phyloP scores from a whole-genome alignment of 2,113 vertebrate species.

The Theristicus caerulescens region DNA sequence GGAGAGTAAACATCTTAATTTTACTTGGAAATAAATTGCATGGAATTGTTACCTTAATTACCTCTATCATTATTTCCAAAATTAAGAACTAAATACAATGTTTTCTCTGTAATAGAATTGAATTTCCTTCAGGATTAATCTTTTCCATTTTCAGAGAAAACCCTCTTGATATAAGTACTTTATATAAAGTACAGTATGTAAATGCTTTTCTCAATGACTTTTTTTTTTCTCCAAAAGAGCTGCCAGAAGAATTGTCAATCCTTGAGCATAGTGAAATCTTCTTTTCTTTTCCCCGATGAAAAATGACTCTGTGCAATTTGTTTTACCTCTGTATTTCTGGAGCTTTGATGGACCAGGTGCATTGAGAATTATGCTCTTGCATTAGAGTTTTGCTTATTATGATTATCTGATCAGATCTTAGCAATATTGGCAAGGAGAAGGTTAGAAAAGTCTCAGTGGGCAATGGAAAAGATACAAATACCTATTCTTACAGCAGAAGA shows the following conservation, averaged over 20 bases:
- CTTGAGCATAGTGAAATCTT: neutral
- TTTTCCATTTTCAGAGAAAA: constrained; percentile 6
- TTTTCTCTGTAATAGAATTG: constrained; percentile 10
- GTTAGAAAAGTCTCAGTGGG: neutral
- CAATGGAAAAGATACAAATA: neutral
- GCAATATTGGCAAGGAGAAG: neutral
- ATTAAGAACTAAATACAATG: neutral
- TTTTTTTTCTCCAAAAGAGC: neutral
- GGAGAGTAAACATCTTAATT: constrained; percentile 3
- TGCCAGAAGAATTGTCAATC: neutral
- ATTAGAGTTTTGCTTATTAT: neutral
- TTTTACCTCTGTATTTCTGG: neutral
- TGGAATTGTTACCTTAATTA: constrained; percentile 24
- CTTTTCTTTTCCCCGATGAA: neutral
- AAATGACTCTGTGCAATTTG: neutral
- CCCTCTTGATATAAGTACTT: neutral
- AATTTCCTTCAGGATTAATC: constrained; percentile 1
- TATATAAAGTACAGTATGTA: neutral
- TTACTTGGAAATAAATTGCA: neutral
- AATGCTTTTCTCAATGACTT: neutral
- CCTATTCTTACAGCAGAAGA: neutral
- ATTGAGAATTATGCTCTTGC: neutral
- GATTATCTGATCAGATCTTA: neutral
- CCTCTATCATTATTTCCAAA: neutral
- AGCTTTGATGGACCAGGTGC: neutral